phyloP scores from a whole-genome alignment of 2,888 invertebrate genomes.

The Drosophila silvestris region DNA sequence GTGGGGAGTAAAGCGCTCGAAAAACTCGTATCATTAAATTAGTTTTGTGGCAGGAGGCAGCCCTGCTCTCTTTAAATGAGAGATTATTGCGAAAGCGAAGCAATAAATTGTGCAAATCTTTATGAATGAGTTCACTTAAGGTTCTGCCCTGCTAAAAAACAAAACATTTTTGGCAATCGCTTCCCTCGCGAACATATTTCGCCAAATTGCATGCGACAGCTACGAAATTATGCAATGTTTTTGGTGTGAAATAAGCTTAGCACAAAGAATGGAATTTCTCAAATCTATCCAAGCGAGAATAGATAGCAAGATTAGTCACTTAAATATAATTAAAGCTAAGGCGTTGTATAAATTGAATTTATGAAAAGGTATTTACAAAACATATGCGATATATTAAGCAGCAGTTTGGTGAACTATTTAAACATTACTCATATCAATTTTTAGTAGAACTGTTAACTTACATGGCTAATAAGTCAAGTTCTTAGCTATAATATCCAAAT shows the following conservation, averaged over 20 bases:
- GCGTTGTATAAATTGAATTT: neutral
- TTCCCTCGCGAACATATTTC: neutral
- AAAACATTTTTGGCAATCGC: constrained; percentile 3
- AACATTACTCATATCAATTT: neutral
- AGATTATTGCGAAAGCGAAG: constrained; percentile 69
- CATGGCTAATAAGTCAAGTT: neutral
- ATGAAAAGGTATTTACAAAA: neutral
- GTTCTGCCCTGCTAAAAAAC: constrained; percentile 2
- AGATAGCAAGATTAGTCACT: neutral
- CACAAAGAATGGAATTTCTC: neutral
- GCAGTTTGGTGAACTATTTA: neutral
- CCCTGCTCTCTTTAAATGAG: constrained; percentile 60
- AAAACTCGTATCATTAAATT: constrained; percentile 74
- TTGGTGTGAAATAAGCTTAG: constrained; percentile 2
- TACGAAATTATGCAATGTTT: constrained; percentile 15
- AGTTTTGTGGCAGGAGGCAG: constrained; percentile 44
- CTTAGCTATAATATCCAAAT: neutral
- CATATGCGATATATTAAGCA: neutral
- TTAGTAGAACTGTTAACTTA: neutral
- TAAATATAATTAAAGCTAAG: neutral
- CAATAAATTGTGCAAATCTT: constrained; percentile 75
- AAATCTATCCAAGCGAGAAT: neutral
- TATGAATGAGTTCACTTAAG: constrained; percentile 69
- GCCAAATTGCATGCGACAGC: neutral
- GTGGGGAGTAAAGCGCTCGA: constrained; percentile 45